A percentile compares a stretch with the other conserved stretches of the same genome.
These are phyloP conservation scores for Cygnus atratus DNA, from an alignment of 2,113 vertebrate species.

Conservation along the genomic window DNA sequence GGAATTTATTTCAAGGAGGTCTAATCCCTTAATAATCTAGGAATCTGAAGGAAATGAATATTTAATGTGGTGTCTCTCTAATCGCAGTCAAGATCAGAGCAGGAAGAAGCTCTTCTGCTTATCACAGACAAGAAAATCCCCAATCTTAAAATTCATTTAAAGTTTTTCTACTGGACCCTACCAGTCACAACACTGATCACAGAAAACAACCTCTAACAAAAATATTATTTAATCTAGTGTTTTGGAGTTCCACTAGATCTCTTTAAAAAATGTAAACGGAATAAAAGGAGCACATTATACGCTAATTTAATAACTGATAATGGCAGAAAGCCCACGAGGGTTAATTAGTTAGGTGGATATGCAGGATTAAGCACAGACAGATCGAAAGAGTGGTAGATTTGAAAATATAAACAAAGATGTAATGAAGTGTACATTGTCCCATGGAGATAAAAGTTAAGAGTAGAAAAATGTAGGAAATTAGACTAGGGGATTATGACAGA, in stretches of 20 bases:
- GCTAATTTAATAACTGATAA: background rate
- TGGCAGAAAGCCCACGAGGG: background rate
- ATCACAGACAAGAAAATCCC: background rate
- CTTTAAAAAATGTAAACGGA: background rate
- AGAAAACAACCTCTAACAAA: background rate
- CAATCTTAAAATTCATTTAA: background rate
- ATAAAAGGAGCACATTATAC: background rate
- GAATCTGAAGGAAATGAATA: constrained; percentile 39
- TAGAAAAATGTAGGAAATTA: background rate
- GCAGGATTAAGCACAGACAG: background rate
- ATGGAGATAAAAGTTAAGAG: background rate
- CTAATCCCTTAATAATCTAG: constrained; percentile 19
- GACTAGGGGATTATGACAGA: background rate
- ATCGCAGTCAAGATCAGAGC: background rate
- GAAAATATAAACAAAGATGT: background rate
- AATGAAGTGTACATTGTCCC: background rate
- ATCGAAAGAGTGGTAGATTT: background rate
- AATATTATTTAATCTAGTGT: background rate
- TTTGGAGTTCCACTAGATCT: background rate
- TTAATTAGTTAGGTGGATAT: background rate
- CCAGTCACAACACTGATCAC: background rate
- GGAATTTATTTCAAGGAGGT: constrained; percentile 30
- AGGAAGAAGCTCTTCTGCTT: background rate
- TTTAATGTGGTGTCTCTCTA: constrained; percentile 12
- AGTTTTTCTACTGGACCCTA: background rate